These are phyloP conservation scores for Lepus oiostolus DNA, from an alignment of 2,797 vertebrate species.

Conservation along the genomic window DNA sequence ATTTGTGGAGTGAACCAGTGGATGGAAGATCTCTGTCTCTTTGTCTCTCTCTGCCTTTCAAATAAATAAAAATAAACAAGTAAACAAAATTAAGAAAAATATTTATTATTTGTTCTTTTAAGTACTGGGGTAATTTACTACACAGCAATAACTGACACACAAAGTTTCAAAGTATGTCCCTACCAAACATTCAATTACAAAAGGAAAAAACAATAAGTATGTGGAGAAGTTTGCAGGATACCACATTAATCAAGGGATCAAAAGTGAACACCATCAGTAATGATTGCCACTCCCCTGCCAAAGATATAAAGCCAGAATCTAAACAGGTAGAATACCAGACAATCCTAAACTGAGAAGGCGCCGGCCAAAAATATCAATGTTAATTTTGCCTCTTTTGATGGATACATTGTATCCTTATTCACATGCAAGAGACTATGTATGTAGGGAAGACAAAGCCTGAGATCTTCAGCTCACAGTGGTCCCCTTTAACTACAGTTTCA, in stretches of 20 bases:
- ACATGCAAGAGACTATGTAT: background rate
- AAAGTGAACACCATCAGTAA: background rate
- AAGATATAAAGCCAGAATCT: background rate
- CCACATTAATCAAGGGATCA: background rate
- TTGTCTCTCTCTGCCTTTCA: too few relatives aligned
- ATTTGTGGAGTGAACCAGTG: too few relatives aligned
- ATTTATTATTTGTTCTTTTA: background rate
- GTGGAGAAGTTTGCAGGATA: constrained; percentile 5
- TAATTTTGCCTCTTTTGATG: constrained; percentile 22
- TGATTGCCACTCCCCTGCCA: background rate
- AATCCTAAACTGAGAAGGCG: background rate
- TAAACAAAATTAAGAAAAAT: too few relatives aligned
- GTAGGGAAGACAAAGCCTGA: background rate
- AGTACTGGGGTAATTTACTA: background rate
- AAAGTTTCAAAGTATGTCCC: background rate
- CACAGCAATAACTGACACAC: background rate
- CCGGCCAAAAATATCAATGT: background rate
- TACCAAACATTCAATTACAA: constrained; percentile 2
- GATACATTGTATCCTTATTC: background rate
- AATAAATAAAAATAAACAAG: too few relatives aligned
- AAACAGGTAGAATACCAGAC: background rate
- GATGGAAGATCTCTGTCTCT: too few relatives aligned
- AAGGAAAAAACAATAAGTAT: background rate
- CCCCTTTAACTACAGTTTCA: too few relatives aligned
- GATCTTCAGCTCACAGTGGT: background rate